Evolutionary conservation across 23 tunicate species (phyloP), one percentile per base, ranked within the genome.

Genomic region (Ascidia mentula): DNA sequence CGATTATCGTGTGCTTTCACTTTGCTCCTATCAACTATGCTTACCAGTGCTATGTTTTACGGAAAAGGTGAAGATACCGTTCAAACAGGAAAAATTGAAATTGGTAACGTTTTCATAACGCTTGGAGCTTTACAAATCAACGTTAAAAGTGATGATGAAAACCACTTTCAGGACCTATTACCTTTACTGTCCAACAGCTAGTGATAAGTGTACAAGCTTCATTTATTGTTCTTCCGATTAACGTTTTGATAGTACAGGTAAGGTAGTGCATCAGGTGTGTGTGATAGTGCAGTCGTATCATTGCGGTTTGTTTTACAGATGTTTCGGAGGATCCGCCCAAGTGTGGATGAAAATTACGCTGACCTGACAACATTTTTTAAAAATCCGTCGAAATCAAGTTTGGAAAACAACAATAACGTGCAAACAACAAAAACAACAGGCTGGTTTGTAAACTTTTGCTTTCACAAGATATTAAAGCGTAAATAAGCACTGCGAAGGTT

Each of bases 31-130:
- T 85, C 90, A 32, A 90, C 96, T 7, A 90, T 90, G 96, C 73
- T 90, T 2, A 79, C 89, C 46, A 90, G 96, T 81, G 89, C 89
- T 0, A 90, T 90, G 96, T 90, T 90, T 53, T 90, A 75, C 76
- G 96, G 96, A 18, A 69, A 53, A 22, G 89, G 45, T 26, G 89
- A 80, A 28, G 75, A 89, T n/a, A 40, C 39, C 6, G 82, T 69
- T n/a, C 71, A 80, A 37, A 77, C 85, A 30, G 96, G 89, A 77
- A 69, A 32, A n/a, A 40, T 90, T 35, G 96, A 90, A 84, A 80
- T 90, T 30, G 96, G 96, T 90, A n/a, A n/a, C n/a, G n/a, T 42
- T 42, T 42, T 42, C 53, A 42, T 42, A 9, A 9, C 15, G 12
- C 53, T 42, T 9, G 15, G 15, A 42, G 15, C 12, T 12, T 42